These are phyloP conservation scores for Bombus soroeensis DNA, from an alignment of 1,140 invertebrate species.

Conservation along the genomic window DNA sequence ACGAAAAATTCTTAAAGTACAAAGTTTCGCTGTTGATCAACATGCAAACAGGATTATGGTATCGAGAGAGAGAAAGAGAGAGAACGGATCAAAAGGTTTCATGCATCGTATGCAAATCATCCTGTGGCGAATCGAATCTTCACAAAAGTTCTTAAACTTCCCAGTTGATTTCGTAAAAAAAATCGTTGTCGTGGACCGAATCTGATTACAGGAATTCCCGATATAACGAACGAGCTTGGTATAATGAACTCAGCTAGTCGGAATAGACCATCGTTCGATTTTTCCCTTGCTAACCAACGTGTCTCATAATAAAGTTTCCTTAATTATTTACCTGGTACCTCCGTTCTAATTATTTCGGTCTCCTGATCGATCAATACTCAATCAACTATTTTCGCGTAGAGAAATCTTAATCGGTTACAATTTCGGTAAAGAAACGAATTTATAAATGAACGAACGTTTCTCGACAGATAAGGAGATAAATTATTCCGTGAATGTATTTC, in stretches of 20 bases:
- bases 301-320: constrained; percentile 37
- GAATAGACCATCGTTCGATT: constrained; percentile 14
- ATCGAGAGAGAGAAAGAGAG: background rate
- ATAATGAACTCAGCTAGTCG: constrained; percentile 11
- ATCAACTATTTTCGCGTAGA: constrained; percentile 23
- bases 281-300: background rate
- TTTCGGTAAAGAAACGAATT: background rate
- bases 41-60: constrained; percentile 39
- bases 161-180: background rate
- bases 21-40: constrained; percentile 26
- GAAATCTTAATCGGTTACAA: background rate
- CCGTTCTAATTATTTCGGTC: constrained; percentile 3
- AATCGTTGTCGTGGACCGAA: background rate
- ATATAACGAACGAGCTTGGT: constrained; percentile 16
- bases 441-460: background rate
- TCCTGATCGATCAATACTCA: constrained; percentile 16
- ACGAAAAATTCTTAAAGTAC: constrained; percentile 32
- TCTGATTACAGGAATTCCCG: background rate
- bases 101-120: constrained; percentile 30
- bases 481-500: background rate
- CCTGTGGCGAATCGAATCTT: background rate
- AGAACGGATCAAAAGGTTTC: background rate
- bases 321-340: constrained; percentile 36
- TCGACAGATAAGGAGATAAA: background rate
- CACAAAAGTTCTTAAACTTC: background rate